Percentiles rank a stretch among this genome's conserved stretches.
phyloP scores from a whole-genome alignment of 2,113 vertebrate species.

The Chauna torquata region DNA sequence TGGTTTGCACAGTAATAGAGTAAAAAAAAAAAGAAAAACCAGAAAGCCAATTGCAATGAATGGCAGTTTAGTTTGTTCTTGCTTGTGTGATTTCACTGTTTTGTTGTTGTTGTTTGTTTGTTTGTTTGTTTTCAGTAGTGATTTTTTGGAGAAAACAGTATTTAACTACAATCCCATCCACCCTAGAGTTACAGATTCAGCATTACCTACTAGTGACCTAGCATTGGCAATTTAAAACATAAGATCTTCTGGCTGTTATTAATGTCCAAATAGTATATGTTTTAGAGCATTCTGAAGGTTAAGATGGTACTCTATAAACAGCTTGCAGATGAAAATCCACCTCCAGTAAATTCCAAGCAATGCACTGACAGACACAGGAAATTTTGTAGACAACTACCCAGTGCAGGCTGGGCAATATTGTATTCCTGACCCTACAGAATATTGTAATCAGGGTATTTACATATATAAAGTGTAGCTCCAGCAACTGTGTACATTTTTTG shows the following conservation, averaged over 20 bases:
- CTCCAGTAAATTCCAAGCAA: neutral
- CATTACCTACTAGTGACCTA: neutral
- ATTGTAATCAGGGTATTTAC: neutral
- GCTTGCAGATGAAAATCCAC: neutral
- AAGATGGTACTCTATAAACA: neutral
- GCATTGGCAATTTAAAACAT: neutral
- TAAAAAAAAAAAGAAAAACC: neutral
- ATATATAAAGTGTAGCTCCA: neutral
- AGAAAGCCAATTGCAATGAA: constrained; percentile 9
- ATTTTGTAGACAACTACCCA: neutral
- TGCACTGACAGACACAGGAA: neutral
- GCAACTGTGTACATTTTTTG: neutral
- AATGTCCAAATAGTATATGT: neutral
- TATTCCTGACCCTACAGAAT: neutral
- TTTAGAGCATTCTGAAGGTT: neutral
- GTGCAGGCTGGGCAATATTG: neutral
- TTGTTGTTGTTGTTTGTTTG: neutral
- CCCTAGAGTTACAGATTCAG: neutral
- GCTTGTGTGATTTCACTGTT: neutral
- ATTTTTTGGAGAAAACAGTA: neutral
- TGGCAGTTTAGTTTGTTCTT: neutral
- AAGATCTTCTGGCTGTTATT: neutral
- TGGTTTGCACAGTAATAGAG: neutral
- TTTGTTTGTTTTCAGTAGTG: neutral
- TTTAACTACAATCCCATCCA: neutral